A percentile compares a stretch with the other conserved stretches of the same genome.
These are phyloP conservation scores for Ligdia adustata DNA, from an alignment of 2,888 invertebrate genomes.

Conservation along the genomic window DNA sequence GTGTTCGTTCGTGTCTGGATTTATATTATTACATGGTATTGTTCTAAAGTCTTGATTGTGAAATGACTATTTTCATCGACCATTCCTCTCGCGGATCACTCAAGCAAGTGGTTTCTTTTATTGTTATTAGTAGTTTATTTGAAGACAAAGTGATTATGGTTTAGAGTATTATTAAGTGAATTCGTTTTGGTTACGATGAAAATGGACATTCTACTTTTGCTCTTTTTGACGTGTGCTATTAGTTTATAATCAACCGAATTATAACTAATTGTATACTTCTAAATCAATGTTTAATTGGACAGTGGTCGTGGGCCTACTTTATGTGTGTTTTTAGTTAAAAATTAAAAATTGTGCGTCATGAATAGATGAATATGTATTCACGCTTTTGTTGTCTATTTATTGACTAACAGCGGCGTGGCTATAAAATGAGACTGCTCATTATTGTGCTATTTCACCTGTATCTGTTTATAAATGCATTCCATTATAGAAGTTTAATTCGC, in stretches of 20 bases:
- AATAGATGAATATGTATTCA: slow-evolving; percentile 15
- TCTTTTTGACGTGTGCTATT: not conserved
- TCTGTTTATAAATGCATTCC: slow-evolving; percentile 37
- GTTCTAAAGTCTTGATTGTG: not conserved
- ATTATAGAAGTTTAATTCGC: slow-evolving; percentile 25
- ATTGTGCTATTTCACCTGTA: slow-evolving; percentile 25
- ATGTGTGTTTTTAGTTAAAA: slow-evolving; percentile 8
- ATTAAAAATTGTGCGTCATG: slow-evolving; percentile 11
- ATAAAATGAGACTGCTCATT: slow-evolving; percentile 34
- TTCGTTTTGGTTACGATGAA: slow-evolving; percentile 10
- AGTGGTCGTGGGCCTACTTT: slow-evolving; percentile 25
- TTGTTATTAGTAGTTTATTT: not conserved
- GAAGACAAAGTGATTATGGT: not conserved
- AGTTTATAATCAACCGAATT: slow-evolving; percentile 1
- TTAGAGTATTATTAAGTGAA: slow-evolving; percentile 1
- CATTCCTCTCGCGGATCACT: not conserved
- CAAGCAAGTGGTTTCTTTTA: not conserved
- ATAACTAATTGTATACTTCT: slow-evolving; percentile 18
- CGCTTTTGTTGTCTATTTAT: slow-evolving; percentile 34
- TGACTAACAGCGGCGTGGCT: slow-evolving; percentile 34
- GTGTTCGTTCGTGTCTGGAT: no score
- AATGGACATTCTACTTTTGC: not conserved
- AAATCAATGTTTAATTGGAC: slow-evolving; percentile 7
- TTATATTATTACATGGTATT: no score
- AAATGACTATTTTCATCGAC: slow-evolving; percentile 10